Evolutionary conservation across 2,888 invertebrate genomes (phyloP).

Genomic region (Troides oblongomaculatus): DNA sequence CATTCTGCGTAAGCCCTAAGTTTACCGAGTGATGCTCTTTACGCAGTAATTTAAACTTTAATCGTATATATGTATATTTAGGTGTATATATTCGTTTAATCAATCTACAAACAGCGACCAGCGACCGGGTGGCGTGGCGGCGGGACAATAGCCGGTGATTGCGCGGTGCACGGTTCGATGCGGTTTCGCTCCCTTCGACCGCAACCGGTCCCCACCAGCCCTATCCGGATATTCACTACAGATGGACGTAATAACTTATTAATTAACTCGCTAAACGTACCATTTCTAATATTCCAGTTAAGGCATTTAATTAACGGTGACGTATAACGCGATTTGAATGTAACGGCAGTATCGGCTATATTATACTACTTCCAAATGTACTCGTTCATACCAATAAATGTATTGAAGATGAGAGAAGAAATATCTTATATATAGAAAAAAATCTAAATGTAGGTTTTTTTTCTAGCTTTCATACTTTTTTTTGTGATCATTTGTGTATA

Average conservation of each 20-base stretch:
- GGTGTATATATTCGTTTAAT: constrained; percentile 15
- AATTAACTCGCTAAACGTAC: constrained; percentile 43
- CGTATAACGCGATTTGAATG: background rate
- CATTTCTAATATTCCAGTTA: constrained; percentile 2
- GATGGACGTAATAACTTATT: constrained; percentile 47
- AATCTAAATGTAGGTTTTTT: background rate
- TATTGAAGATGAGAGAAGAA: too few species aligned
- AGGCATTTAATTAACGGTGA: constrained; percentile 2
- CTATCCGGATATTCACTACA: constrained; percentile 49
- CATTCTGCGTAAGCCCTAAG: background rate
- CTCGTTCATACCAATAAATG: background rate
- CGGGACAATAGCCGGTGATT: constrained; percentile 60
- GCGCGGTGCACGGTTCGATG: constrained; percentile 47
- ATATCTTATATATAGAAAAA: too few species aligned
- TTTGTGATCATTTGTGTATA: too few species aligned
- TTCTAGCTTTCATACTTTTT: background rate
- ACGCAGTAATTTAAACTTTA: background rate
- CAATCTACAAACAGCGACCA: constrained; percentile 12
- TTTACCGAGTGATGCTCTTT: background rate
- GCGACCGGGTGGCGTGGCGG: constrained; percentile 16
- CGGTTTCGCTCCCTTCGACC: constrained; percentile 52
- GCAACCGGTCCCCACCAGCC: constrained; percentile 36
- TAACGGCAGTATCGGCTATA: background rate
- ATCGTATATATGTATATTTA: background rate
- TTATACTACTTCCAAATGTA: background rate